Percentiles rank a stretch among this genome's conserved stretches.
These are phyloP conservation scores for Dipodomys merriami DNA, from an alignment of 2,113 vertebrate species.

Conservation along the genomic window DNA sequence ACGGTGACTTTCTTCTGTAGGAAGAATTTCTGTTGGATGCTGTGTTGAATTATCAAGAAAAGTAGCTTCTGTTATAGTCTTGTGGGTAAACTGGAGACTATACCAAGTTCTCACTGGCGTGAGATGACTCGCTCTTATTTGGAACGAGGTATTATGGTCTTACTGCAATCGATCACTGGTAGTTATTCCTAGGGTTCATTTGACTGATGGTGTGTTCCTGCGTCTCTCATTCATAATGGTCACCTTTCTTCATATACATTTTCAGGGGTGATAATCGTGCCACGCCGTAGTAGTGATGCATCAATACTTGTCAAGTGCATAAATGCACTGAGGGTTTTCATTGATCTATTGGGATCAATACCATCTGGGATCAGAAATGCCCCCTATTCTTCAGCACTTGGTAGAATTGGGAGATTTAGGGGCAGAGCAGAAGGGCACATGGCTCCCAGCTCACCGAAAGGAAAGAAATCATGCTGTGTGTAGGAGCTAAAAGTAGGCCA, in stretches of 20 bases:
- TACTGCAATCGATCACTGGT: background rate
- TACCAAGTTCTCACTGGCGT: conserved; percentile 23
- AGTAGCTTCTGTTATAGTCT: conserved; percentile 38
- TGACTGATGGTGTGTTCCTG: background rate
- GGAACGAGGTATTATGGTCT: background rate
- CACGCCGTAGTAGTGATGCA: background rate
- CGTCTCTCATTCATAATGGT: background rate
- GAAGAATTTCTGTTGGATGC: background rate
- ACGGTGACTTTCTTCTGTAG: conserved; percentile 69
- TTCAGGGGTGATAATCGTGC: background rate
- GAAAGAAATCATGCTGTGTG: background rate
- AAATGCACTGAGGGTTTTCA: background rate
- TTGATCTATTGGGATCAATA: background rate
- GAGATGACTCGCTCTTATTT: background rate
- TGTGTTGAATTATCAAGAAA: background rate
- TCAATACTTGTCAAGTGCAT: conserved; percentile 1
- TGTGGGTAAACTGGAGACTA: conserved; percentile 63
- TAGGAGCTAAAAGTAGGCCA: background rate
- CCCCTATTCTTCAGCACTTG: background rate
- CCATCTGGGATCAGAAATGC: background rate
- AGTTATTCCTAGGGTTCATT: background rate
- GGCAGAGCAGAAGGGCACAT: background rate
- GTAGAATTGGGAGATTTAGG: background rate
- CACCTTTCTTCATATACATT: background rate
- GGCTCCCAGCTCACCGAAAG: background rate